Conservation (phyloP, 2,797 vertebrate genomes). For the Neosalanx taihuensis region DNA sequence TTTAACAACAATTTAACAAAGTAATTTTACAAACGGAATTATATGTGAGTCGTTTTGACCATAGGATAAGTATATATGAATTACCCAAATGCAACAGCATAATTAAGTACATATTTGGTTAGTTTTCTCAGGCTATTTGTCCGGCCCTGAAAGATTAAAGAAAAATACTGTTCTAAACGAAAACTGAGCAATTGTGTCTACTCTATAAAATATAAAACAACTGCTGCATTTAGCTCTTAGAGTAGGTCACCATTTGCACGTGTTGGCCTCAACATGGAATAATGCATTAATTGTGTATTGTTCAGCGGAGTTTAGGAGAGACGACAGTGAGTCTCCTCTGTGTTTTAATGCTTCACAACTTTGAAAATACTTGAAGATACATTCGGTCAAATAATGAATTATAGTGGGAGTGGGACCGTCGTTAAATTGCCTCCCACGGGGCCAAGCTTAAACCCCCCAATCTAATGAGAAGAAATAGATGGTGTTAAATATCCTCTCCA, state of each 20-base stretch:
- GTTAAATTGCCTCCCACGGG: no score
- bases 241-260: constrained; percentile 27
- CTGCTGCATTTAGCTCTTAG: no score
- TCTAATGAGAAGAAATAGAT: no score
- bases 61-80: background rate
- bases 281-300: constrained; percentile 75
- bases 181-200: background rate
- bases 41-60: background rate
- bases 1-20: background rate
- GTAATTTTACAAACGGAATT: background rate
- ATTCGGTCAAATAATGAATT: no score
- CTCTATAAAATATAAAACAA: no score
- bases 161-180: background rate
- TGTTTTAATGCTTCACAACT: constrained; percentile 23
- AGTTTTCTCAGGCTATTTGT: background rate
- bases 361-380: constrained; percentile 1
- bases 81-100: background rate
- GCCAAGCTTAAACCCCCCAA: no score
- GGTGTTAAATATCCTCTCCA: no score
- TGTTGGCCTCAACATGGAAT: constrained; percentile 54
- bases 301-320: constrained; percentile 56
- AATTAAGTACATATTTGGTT: background rate
- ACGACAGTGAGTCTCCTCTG: constrained; percentile 61
- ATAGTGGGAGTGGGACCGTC: no score
- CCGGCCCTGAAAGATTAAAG: background rate